These are phyloP conservation scores for Diuraphis noxia DNA, from an alignment of 1,140 invertebrate genomes.

Conservation along the genomic window DNA sequence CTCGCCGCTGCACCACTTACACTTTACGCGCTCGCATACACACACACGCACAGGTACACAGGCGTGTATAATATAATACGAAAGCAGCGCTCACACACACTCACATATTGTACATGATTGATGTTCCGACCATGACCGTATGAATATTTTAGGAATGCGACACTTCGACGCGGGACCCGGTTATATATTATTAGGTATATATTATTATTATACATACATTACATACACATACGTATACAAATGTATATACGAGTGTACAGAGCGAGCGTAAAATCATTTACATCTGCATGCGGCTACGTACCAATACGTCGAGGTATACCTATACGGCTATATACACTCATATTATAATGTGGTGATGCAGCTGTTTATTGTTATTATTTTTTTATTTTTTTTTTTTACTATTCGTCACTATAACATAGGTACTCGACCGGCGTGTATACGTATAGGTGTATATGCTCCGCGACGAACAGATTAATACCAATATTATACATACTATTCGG, in stretches of 20 bases:
- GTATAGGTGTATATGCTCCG: background rate
- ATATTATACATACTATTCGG: background rate
- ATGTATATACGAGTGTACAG: background rate
- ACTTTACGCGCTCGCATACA: background rate
- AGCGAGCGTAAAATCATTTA: conserved; percentile 4
- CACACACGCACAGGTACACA: background rate
- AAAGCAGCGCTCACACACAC: background rate
- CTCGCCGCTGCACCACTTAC: conserved; percentile 13
- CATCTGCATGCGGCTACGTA: background rate
- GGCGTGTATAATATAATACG: background rate
- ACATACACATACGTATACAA: background rate
- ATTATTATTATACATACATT: background rate
- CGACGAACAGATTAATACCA: background rate
- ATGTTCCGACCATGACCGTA: conserved; percentile 53
- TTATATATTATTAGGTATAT: background rate
- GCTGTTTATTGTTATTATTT: conserved; percentile 11
- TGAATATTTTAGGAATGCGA: conserved; percentile 52
- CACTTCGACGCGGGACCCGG: conserved; percentile 29
- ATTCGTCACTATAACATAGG: background rate
- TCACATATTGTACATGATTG: conserved; percentile 18
- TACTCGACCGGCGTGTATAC: background rate
- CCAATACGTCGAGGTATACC: no score
- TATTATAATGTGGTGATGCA: background rate
- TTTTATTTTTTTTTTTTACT: background rate
- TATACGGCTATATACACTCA: no score